Conservation (phyloP, 2,797 vertebrate genomes). For the Poecilia wingei region DNA sequence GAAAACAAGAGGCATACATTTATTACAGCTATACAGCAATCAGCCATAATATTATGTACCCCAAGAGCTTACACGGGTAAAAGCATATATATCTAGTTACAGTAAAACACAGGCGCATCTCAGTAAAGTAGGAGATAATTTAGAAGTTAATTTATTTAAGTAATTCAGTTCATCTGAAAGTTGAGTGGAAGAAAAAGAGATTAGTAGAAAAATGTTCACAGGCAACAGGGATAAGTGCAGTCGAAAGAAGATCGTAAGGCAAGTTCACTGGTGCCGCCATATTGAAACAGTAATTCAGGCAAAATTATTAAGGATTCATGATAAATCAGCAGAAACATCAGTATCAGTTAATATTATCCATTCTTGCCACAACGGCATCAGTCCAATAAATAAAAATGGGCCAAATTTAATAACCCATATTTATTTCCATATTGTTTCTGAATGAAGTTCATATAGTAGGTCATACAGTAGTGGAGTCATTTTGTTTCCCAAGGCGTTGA, state of each 20-base stretch:
- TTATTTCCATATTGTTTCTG: too few species aligned
- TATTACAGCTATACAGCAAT: constrained; percentile 29
- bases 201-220: background rate
- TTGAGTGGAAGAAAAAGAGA: background rate
- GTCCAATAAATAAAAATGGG: too few species aligned
- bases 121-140: background rate
- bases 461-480: too few species aligned
- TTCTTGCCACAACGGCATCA: too few species aligned
- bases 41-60: constrained; percentile 3
- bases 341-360: too few species aligned
- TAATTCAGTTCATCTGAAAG: background rate
- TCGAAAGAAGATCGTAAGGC: too few species aligned
- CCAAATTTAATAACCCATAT: too few species aligned
- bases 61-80: background rate
- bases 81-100: background rate
- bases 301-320: background rate
- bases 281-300: background rate
- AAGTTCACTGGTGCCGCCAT: background rate
- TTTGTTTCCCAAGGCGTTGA: too few species aligned
- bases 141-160: background rate
- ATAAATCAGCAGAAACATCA: too few species aligned
- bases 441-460: too few species aligned
- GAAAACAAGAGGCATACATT: constrained; percentile 38
- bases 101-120: background rate
- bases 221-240: background rate